Conservation (phyloP, 2,113 vertebrate genomes). For the Parus major region DNA sequence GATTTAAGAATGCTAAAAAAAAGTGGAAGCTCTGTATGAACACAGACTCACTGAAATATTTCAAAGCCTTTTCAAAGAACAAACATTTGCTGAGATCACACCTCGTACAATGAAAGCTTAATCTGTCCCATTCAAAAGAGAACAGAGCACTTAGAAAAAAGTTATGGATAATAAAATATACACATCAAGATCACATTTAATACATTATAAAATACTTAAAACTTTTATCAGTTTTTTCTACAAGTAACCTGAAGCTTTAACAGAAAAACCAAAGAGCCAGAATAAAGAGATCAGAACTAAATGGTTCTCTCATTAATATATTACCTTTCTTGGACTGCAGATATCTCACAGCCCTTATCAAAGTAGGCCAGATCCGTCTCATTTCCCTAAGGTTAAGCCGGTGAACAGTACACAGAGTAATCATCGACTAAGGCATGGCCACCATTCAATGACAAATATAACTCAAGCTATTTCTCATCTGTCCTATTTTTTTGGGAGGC, state of each 20-base stretch:
- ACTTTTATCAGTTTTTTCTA: neutral
- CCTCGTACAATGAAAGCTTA: neutral
- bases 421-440: conserved; percentile 34
- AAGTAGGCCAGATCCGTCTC: conserved; percentile 66
- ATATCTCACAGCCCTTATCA: conserved; percentile 55
- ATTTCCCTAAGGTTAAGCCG: conserved; percentile 59
- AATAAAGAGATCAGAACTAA: neutral
- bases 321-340: conserved; percentile 58
- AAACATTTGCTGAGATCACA: neutral
- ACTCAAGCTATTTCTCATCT: conserved; percentile 32
- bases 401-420: conserved; percentile 16
- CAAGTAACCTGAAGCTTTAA: neutral
- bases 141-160: neutral
- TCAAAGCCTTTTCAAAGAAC: neutral
- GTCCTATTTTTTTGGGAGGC: neutral
- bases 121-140: neutral
- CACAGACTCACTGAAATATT: neutral
- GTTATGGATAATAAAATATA: neutral
- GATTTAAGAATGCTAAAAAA: neutral
- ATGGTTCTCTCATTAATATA: conserved; percentile 8
- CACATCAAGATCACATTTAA: neutral
- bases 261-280: neutral
- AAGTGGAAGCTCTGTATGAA: neutral
- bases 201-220: neutral
- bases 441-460: conserved; percentile 51